These are phyloP conservation scores for Pipistrellus pipistrellus DNA, from an alignment of 2,797 vertebrate species.

Conservation along the genomic window DNA sequence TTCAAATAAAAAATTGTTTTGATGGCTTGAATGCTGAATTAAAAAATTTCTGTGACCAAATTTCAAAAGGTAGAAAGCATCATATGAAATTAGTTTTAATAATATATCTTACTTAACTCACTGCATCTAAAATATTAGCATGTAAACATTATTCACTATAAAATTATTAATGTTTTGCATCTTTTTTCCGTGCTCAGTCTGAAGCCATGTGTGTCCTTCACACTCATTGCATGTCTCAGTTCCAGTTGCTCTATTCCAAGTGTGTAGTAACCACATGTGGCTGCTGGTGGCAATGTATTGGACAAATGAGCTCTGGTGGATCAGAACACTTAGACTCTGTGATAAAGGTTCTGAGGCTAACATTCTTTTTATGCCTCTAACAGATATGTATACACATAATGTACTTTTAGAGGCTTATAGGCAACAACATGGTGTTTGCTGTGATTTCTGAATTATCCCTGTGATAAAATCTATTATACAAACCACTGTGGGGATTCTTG, in stretches of 20 bases:
- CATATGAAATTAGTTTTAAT: constrained; percentile 1
- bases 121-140: neutral
- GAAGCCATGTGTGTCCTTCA: neutral
- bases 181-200: neutral
- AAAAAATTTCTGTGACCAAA: neutral
- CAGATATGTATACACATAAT: neutral
- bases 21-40: constrained; percentile 21
- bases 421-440: constrained; percentile 38
- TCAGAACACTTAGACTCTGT: neutral
- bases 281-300: no score
- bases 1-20: constrained; percentile 60
- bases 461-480: constrained; percentile 44
- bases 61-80: neutral
- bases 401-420: constrained; percentile 3
- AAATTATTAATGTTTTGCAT: neutral
- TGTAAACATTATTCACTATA: neutral
- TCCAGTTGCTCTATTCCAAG: neutral
- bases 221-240: fast-evolving
- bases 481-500: constrained; percentile 70
- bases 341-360: neutral
- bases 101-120: neutral
- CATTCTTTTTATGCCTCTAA: neutral
- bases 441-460: constrained; percentile 47
- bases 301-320: neutral
- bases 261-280: neutral